phyloP scores from a whole-genome alignment of 1,140 invertebrate species.

The Pseudomyrmex dendroicus region DNA sequence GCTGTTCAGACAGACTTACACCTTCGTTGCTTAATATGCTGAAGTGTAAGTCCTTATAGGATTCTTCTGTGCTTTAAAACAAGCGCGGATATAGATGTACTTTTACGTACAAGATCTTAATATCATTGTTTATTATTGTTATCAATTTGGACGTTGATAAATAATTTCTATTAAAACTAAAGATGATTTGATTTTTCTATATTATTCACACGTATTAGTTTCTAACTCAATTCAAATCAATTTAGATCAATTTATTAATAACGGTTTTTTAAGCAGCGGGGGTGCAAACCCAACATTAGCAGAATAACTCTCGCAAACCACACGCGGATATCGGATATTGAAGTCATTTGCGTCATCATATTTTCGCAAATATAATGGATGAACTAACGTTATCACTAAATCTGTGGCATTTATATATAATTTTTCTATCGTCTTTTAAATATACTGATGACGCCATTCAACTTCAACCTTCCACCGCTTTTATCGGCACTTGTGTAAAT shows the following conservation, averaged over 20 bases:
- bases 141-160: conserved; percentile 22
- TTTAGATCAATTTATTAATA: conserved; percentile 13
- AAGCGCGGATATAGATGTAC: conserved; percentile 1
- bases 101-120: not conserved
- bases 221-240: not conserved
- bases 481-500: conserved; percentile 6
- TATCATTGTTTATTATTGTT: conserved; percentile 1
- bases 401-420: not conserved
- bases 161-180: conserved; percentile 26
- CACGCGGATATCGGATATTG: conserved; percentile 1
- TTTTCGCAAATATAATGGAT: conserved; percentile 34
- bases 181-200: conserved; percentile 16
- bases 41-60: not conserved
- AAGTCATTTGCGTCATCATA: conserved; percentile 24
- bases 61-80: not conserved
- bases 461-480: conserved; percentile 7
- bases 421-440: not conserved
- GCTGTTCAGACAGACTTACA: conserved; percentile 15
- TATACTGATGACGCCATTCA: conserved; percentile 20
- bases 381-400: not conserved
- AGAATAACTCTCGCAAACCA: conserved; percentile 14
- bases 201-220: not conserved
- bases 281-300: conserved; percentile 25
- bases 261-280: conserved; percentile 25
- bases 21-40: conserved; percentile 36